Evolutionary conservation across 1,140 invertebrate genomes (phyloP), one percentile per base, ranked within the genome.

Genomic region (Diachasma alloeum): DNA sequence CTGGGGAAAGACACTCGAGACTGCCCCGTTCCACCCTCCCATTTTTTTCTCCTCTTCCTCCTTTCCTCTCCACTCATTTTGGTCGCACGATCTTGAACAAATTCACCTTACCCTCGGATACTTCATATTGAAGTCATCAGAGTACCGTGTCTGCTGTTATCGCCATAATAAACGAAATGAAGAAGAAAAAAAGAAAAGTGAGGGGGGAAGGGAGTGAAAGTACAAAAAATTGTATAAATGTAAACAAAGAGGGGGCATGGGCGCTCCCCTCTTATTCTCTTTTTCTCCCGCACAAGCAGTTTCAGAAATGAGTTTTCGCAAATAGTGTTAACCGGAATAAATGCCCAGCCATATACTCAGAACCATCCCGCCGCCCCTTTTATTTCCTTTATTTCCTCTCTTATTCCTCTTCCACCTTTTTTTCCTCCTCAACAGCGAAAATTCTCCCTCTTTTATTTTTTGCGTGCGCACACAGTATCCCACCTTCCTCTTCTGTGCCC

Each of bases 221-320:
- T 2, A 31, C 2, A 31, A 31, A 31, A 59, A 59, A 59, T 22
- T 59, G 53, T 59, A 59, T 59, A 59, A 59, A 59, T 59, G 53
- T 59, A 22, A 22, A 59, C 4, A 22, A 46, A n/a, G 11, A 2
- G 44, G 44, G 9, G 44, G n/a, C 44, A 46, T 11, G 11, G 10
- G 44, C 63, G 26, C 72, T 71, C 11, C 72, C 17, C 70, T 68
- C 74, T 68, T 44, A 69, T 53, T 69, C 71, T 46, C 71, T 26
- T 76, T 81, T 80, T 83, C 81, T 81, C 77, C 59, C 31, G 75
- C 75, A 79, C 53, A 59, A 59, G 53, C 53, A 59, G 53, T 82
- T 82, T 77, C 78, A 81, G 80, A 82, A 82, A 82, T 81, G 78
- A 81, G 81, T 80, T 82, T 79, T 82, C 80, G 79, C 75, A 81